A percentile compares a stretch with the other conserved stretches of the same genome.
Evolutionary conservation across 92 coral and sea anemone genomes (phyloP).

Genomic region (Palythoa grandiflora): DNA sequence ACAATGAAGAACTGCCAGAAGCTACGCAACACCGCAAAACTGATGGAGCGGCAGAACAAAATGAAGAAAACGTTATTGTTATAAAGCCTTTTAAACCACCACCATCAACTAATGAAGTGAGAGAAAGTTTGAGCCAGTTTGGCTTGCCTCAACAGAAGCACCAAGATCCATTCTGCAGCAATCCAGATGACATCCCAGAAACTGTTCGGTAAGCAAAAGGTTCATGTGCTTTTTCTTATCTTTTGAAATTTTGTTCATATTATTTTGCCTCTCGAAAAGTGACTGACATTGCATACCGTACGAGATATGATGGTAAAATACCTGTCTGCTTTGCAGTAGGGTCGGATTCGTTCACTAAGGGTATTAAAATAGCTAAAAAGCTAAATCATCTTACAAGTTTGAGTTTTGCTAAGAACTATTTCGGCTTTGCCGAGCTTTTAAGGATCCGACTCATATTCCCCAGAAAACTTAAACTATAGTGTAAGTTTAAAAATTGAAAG

Average conservation of each 20-base stretch:
- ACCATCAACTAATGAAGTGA: slow-evolving; percentile 70
- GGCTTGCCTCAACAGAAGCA: slow-evolving; percentile 87
- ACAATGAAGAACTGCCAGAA: neutral
- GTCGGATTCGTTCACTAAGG: no score
- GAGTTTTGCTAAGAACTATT: no score
- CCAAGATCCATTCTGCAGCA: slow-evolving; percentile 89
- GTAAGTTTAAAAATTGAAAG: no score
- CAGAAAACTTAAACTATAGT: no score
- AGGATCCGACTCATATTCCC: no score
- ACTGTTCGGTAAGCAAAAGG: slow-evolving; percentile 67
- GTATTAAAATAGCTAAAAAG: no score
- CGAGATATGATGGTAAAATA: no score
- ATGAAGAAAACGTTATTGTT: slow-evolving; percentile 11
- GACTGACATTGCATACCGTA: no score
- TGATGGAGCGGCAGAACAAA: neutral
- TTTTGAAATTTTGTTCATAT: neutral
- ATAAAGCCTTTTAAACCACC: slow-evolving; percentile 75
- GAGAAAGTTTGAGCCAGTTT: slow-evolving; percentile 64
- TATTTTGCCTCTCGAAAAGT: neutral
- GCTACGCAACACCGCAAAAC: neutral
- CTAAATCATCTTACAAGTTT: no score
- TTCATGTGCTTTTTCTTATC: neutral
- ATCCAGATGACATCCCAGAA: slow-evolving; percentile 92
- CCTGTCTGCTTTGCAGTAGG: no score
- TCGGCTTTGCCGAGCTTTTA: no score